A percentile compares a stretch with the other conserved stretches of the same genome.
Evolutionary conservation across 2,888 invertebrate species (phyloP).

Genomic region (Drosophila sordidula): DNA sequence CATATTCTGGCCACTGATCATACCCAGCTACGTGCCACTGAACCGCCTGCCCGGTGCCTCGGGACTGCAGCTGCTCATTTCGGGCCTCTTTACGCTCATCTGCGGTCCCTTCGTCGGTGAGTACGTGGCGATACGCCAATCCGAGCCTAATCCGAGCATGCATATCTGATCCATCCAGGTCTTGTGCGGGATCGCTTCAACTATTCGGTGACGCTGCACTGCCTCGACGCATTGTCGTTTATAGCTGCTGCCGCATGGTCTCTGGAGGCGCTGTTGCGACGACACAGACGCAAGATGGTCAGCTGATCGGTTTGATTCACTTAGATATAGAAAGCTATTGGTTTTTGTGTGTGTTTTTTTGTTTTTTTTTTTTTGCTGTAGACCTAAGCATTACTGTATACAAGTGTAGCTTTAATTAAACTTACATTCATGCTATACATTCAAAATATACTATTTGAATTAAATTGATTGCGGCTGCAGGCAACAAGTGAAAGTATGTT

Average conservation of each 20-base stretch:
- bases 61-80: constrained; percentile 89
- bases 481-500: no score
- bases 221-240: constrained; percentile 89
- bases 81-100: constrained; percentile 88
- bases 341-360: constrained; percentile 12
- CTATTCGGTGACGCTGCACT: constrained; percentile 88
- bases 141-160: background rate
- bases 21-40: constrained; percentile 90
- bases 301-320: constrained; percentile 26
- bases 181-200: constrained; percentile 88
- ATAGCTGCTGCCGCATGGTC: constrained; percentile 88
- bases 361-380: constrained; percentile 31
- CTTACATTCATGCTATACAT: background rate
- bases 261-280: constrained; percentile 85
- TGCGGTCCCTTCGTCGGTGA: constrained; percentile 89
- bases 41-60: constrained; percentile 90
- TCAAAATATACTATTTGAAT: no score
- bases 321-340: background rate
- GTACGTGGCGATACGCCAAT: constrained; percentile 43
- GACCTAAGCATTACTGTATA: constrained; percentile 14
- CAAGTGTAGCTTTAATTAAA: constrained; percentile 7
- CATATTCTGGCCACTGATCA: constrained; percentile 90
- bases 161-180: constrained; percentile 84
- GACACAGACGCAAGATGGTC: constrained; percentile 41
- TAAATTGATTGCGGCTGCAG: background rate